phyloP scores from a whole-genome alignment of 2,797 vertebrate genomes.

The Pseudochromis fuscus region DNA sequence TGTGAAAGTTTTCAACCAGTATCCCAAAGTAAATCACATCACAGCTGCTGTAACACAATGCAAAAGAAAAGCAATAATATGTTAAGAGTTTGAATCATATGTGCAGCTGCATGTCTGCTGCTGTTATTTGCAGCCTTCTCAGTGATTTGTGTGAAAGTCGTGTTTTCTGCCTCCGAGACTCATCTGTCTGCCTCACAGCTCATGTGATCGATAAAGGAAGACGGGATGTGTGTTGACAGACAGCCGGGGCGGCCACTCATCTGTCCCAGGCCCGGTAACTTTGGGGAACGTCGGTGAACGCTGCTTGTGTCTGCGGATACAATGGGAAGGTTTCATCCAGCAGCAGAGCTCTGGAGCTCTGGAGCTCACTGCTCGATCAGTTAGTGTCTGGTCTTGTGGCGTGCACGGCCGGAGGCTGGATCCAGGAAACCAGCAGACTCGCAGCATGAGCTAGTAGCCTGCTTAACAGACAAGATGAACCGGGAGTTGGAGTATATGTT shows the following conservation, averaged over 20 bases:
- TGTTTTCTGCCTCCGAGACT: conserved; percentile 27
- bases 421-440: conserved; percentile 45
- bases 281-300: conserved; percentile 36
- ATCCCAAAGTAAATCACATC: background rate
- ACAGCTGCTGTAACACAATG: background rate
- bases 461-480: conserved; percentile 76
- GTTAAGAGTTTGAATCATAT: background rate
- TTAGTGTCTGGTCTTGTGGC: conserved; percentile 58
- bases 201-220: conserved; percentile 82
- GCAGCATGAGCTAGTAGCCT: conserved; percentile 76
- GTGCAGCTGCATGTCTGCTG: conserved; percentile 1
- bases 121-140: conserved; percentile 18
- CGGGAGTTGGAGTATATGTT: conserved; percentile 89
- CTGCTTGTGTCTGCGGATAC: conserved; percentile 62
- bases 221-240: conserved; percentile 65
- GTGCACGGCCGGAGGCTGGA: conserved; percentile 47
- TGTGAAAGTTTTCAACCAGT: background rate
- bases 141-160: conserved; percentile 41
- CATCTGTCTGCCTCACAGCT: conserved; percentile 50
- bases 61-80: background rate
- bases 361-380: conserved; percentile 54
- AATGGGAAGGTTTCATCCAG: conserved; percentile 73
- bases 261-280: conserved; percentile 31
- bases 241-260: conserved; percentile 65
- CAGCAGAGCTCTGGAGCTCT: conserved; percentile 42